Evolutionary conservation across 2,113 vertebrate genomes (phyloP).

Genomic region (Phylloscopus trochilus): DNA sequence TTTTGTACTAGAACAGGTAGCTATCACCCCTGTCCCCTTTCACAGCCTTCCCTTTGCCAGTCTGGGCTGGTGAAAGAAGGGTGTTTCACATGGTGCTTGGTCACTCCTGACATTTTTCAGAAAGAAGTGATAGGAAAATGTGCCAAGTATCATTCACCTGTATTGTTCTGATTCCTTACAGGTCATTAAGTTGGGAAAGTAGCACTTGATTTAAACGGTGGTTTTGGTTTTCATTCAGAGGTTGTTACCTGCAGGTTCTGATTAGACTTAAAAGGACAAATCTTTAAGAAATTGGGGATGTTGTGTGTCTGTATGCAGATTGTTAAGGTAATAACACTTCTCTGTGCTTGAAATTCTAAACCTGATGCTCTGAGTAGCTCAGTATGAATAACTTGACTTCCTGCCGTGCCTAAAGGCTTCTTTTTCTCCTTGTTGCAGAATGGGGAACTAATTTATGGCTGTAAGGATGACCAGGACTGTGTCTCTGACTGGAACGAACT

Average conservation of each 20-base stretch:
- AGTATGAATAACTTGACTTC: not conserved
- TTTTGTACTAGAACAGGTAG: not conserved
- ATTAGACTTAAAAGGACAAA: not conserved
- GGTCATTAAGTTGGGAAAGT: not conserved
- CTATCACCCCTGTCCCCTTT: not conserved
- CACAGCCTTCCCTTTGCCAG: not conserved
- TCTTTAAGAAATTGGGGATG: not conserved
- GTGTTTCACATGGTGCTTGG: not conserved
- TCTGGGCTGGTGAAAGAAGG: not conserved
- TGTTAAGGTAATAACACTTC: not conserved
- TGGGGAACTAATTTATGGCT: slow-evolving; percentile 91
- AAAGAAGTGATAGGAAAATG: not conserved
- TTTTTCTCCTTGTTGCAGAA: slow-evolving; percentile 73
- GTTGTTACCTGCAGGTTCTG: not conserved
- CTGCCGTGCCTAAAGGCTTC: not conserved
- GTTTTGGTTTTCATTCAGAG: not conserved
- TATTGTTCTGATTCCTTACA: not conserved
- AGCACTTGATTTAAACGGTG: not conserved
- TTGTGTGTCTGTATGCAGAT: not conserved
- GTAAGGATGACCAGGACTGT: slow-evolving; percentile 84
- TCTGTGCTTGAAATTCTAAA: not conserved
- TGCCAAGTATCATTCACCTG: not conserved
- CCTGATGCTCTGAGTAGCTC: not conserved
- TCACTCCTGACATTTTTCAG: not conserved
- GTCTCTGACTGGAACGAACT: slow-evolving; percentile 83